A percentile compares a stretch with the other conserved stretches of the same genome.
phyloP scores from a whole-genome alignment of 2,888 invertebrate species.

The Scaptomyza reducta region DNA sequence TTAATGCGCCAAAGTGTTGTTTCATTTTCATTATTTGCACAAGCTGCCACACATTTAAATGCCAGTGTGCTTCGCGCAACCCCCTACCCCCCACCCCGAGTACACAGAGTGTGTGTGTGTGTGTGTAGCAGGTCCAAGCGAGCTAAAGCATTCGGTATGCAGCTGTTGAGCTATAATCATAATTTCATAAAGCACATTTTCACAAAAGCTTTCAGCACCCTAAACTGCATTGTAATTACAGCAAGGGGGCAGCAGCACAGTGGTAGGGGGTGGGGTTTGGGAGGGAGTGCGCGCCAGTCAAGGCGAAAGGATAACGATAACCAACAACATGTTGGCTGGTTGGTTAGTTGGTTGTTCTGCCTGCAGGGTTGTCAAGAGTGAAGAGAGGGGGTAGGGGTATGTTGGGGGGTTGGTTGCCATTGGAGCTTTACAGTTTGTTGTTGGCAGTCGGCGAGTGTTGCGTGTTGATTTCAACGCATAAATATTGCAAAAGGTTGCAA shows the following conservation, averaged over 20 bases:
- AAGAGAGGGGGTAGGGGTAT: neutral
- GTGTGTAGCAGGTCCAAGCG: slow-evolving; percentile 6
- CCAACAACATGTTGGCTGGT: slow-evolving; percentile 69
- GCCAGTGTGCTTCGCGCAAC: slow-evolving; percentile 32
- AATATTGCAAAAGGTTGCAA: slow-evolving; percentile 76
- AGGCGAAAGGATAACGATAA: slow-evolving; percentile 75
- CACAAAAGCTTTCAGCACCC: slow-evolving; percentile 81
- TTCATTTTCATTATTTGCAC: slow-evolving; percentile 80
- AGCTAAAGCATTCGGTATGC: slow-evolving; percentile 53
- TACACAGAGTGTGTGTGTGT: neutral
- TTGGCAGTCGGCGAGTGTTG: slow-evolving; percentile 62
- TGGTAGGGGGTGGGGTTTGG: neutral
- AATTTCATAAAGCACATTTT: slow-evolving; percentile 82
- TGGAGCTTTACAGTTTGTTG: slow-evolving; percentile 30
- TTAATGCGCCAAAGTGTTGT: slow-evolving; percentile 80
- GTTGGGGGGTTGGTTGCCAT: neutral
- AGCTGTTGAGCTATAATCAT: slow-evolving; percentile 81
- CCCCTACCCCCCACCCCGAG: neutral
- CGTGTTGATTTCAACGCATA: slow-evolving; percentile 80
- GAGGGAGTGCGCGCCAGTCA: slow-evolving; percentile 60
- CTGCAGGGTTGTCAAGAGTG: neutral
- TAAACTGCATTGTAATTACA: slow-evolving; percentile 80
- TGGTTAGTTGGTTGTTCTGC: slow-evolving; percentile 24
- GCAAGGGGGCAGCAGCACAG: slow-evolving; percentile 24
- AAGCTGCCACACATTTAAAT: slow-evolving; percentile 78